Percentiles rank a stretch among this genome's conserved stretches.
Evolutionary conservation across 2,888 invertebrate genomes (phyloP).

Genomic region (Campaea margaritaria): DNA sequence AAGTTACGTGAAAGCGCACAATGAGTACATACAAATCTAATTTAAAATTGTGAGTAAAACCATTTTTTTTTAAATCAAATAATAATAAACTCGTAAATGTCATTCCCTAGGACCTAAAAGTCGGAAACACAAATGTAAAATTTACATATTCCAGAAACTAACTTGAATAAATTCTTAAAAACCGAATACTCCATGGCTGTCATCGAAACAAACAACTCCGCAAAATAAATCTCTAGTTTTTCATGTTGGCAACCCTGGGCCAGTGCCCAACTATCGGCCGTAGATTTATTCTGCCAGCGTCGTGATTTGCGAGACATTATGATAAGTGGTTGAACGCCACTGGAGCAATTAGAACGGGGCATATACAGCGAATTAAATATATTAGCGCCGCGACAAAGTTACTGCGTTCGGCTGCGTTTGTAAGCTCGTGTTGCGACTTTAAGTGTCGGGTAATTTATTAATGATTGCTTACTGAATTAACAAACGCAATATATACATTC

Average conservation of each 20-base stretch:
- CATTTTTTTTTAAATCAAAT: too few relatives aligned
- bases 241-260: slow-evolving; percentile 53
- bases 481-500: background rate
- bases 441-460: background rate
- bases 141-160: background rate
- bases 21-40: too few relatives aligned
- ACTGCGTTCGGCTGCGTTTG: slow-evolving; percentile 41
- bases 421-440: slow-evolving; percentile 9
- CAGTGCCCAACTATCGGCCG: slow-evolving; percentile 63
- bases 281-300: slow-evolving; percentile 74
- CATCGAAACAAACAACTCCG: slow-evolving; percentile 33
- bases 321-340: slow-evolving; percentile 80
- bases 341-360: slow-evolving; percentile 75
- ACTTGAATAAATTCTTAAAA: slow-evolving; percentile 19
- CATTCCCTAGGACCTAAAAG: too few relatives aligned
- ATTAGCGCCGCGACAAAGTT: slow-evolving; percentile 60
- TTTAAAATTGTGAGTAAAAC: too few relatives aligned
- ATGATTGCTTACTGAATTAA: too few relatives aligned
- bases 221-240: slow-evolving; percentile 32
- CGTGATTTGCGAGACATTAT: slow-evolving; percentile 84
- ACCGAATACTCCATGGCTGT: slow-evolving; percentile 18
- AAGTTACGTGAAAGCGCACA: too few relatives aligned
- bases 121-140: too few relatives aligned
- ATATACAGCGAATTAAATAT: slow-evolving; percentile 69
- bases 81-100: too few relatives aligned